Base-by-base conservation (phyloP, 2,113 vertebrate genomes). In the Centropristis striata region DNA sequence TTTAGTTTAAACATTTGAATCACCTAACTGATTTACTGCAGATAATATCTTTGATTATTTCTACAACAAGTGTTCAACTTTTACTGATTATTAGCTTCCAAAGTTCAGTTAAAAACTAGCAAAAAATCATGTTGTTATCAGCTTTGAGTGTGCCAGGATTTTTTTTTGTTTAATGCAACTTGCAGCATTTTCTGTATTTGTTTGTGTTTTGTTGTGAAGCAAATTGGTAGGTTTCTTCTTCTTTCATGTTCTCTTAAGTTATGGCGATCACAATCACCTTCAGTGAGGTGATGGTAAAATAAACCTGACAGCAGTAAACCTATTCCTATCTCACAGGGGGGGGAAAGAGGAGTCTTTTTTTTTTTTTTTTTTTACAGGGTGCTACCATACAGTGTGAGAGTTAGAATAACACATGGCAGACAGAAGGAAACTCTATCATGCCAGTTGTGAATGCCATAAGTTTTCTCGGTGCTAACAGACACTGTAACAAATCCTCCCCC, bases 381-480 rank as follows among this genome's bases (percentile, higher is more conserved):
- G 37, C 61, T 20, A 36, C 44, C 42, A 71, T 83, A 63, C 71
- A 81, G 57, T 70, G 32, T 13, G 55, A 32, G 65, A 84, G 70
- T 78, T 60, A 53, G 50, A 81, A 78, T 66, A 84, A 87, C 85
- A 89, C 80, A 78, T 84, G 88, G 90, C 87, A 75, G 73, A 83
- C 87, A 90, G 87, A 84, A 71, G 80, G 88, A 88, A 88, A 88
- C 80, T 66, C 85, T 69, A 88, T 39, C 86, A 80, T 80, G 83
- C 68, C 90, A 83, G 71, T 60, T 83, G 57, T 69, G 75, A 91
- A 85, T 65, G 63, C 78, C 55, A 23, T 8, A 72, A 32, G 63
- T 67, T 81, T 75, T 54, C 51, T 64, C 36, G 4, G 10, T 20
- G 63, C 71, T 53, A 73, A 71, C 71, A 81, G 72, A 84, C 80